These are phyloP conservation scores for Epinephelus fuscoguttatus DNA, from an alignment of 2,113 vertebrate species.

Conservation along the genomic window DNA sequence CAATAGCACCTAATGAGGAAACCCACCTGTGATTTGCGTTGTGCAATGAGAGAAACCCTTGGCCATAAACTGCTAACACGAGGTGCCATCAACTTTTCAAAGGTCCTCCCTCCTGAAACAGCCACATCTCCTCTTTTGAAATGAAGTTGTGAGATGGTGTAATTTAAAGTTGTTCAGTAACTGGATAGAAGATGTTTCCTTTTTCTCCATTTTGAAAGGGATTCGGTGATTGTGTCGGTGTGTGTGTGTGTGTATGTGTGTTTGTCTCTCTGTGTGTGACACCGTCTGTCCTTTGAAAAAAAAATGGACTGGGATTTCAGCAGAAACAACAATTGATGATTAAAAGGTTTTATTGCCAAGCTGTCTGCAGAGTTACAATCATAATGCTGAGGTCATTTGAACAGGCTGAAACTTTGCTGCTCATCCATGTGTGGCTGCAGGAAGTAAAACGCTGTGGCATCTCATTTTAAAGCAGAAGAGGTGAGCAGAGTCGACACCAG, in stretches of 20 bases:
- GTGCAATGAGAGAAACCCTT: constrained; percentile 68
- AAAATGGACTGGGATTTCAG: constrained; percentile 74
- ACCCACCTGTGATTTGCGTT: constrained; percentile 81
- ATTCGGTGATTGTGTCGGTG: constrained; percentile 15
- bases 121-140: constrained; percentile 65
- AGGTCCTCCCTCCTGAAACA: constrained; percentile 71
- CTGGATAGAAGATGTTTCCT: constrained; percentile 61
- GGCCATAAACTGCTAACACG: constrained; percentile 78
- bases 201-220: constrained; percentile 69
- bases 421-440: constrained; percentile 52
- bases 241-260: constrained; percentile 18
- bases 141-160: constrained; percentile 77
- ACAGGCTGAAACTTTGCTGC: constrained; percentile 71
- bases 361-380: constrained; percentile 73
- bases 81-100: constrained; percentile 81
- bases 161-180: constrained; percentile 76
- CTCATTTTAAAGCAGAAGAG: constrained; percentile 65
- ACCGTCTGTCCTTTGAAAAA: constrained; percentile 72
- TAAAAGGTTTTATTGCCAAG: constrained; percentile 76
- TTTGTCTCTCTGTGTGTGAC: constrained; percentile 42
- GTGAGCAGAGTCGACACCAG: constrained; percentile 63
- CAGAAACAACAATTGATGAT: constrained; percentile 80
- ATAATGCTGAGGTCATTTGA: constrained; percentile 77
- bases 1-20: constrained; percentile 85
- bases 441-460: constrained; percentile 70